Evolutionary conservation across 2,797 vertebrate genomes (phyloP).

Genomic region (Gymnoscopelus microlampas): DNA sequence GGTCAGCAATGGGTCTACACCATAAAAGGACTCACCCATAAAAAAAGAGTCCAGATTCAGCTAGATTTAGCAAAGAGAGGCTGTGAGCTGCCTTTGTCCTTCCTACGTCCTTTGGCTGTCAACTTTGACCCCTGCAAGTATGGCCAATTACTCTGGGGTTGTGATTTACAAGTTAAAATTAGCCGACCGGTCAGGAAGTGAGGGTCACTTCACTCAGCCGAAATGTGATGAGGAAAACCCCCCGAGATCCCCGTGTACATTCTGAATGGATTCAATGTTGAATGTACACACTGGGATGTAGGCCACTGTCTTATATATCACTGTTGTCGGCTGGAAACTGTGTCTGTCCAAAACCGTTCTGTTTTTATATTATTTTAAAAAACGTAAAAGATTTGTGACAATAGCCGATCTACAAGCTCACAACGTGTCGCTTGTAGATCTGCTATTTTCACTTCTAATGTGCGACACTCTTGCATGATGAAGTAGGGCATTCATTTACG

Average conservation of each 20-base stretch:
- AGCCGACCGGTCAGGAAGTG: constrained; percentile 27
- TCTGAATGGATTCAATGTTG: constrained; percentile 31
- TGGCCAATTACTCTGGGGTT: constrained; percentile 59
- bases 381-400: too few species aligned
- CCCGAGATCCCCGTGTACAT: constrained; percentile 30
- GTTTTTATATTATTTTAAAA: too few species aligned
- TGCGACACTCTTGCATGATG: too few species aligned
- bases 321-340: too few species aligned
- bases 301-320: too few species aligned
- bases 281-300: not conserved
- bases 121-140: constrained; percentile 67
- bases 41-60: constrained; percentile 25
- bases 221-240: constrained; percentile 35
- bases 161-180: constrained; percentile 67
- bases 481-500: too few species aligned
- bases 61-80: constrained; percentile 4
- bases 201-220: constrained; percentile 43
- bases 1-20: constrained; percentile 53
- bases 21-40: constrained; percentile 36
- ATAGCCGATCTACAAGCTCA: too few species aligned
- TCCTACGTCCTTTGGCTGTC: constrained; percentile 53
- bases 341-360: too few species aligned
- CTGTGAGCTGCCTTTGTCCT: constrained; percentile 52
- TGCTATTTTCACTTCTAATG: too few species aligned
- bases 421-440: too few species aligned